Percentiles rank a stretch among this genome's conserved stretches.
These are phyloP conservation scores for Drosophila silvestris DNA, from an alignment of 2,888 invertebrate genomes.

Conservation along the genomic window DNA sequence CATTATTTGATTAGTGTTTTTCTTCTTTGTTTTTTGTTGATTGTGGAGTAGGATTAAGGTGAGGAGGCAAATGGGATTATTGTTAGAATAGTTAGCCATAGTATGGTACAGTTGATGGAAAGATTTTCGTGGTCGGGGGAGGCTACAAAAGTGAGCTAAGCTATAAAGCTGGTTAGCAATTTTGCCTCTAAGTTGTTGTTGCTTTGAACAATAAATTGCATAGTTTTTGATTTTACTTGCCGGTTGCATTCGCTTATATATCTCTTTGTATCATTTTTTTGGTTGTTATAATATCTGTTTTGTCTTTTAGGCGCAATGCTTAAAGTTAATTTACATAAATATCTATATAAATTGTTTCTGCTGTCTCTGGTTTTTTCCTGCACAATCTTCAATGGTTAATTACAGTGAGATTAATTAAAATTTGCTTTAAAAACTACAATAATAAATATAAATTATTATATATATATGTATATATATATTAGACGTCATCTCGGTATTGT, in stretches of 20 bases:
- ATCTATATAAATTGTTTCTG: slow-evolving; percentile 43
- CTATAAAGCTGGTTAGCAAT: slow-evolving; percentile 67
- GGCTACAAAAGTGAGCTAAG: slow-evolving; percentile 69
- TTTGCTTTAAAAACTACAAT: slow-evolving; percentile 70
- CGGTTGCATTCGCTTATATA: slow-evolving; percentile 29
- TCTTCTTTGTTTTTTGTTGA: slow-evolving; percentile 8
- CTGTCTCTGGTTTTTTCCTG: slow-evolving; percentile 17
- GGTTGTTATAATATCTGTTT: background rate
- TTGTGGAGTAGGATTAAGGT: background rate
- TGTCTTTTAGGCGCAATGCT: slow-evolving; percentile 68
- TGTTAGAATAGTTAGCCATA: slow-evolving; percentile 51
- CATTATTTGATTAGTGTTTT: slow-evolving; percentile 8
- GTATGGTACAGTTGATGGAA: slow-evolving; percentile 68
- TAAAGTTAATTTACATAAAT: slow-evolving; percentile 37
- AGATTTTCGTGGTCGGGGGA: slow-evolving; percentile 49
- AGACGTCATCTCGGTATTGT: slow-evolving; percentile 63
- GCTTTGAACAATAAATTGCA: slow-evolving; percentile 76
- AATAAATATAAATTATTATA: slow-evolving; percentile 65
- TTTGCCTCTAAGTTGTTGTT: slow-evolving; percentile 56
- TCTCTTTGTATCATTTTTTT: background rate
- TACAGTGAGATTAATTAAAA: slow-evolving; percentile 78
- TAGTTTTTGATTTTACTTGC: slow-evolving; percentile 68
- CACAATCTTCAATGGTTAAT: slow-evolving; percentile 64
- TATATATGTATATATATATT: slow-evolving; percentile 47
- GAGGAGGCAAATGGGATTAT: slow-evolving; percentile 8